Percentiles rank a stretch among this genome's conserved stretches.
phyloP scores from a whole-genome alignment of 2,888 invertebrate species.

The Machimus atricapillus region DNA sequence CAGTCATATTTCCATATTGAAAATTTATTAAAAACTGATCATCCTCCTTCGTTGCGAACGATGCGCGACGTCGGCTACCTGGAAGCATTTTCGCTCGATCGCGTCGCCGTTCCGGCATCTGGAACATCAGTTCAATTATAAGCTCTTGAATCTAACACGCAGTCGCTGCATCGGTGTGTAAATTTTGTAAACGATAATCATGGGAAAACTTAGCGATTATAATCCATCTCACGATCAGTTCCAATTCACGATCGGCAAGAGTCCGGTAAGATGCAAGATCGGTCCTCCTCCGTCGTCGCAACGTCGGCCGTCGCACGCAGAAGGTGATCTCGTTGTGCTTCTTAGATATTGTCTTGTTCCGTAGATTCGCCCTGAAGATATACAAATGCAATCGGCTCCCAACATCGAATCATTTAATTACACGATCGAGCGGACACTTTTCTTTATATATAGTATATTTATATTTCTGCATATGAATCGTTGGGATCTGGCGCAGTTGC shows the following conservation, averaged over 20 bases:
- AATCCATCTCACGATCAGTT: constrained; percentile 33
- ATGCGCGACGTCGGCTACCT: not conserved
- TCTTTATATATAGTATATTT: not conserved
- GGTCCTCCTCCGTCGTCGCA: not conserved
- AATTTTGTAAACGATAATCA: constrained; percentile 32
- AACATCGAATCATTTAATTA: constrained; percentile 24
- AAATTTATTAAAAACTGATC: constrained; percentile 6
- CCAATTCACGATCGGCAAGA: constrained; percentile 1
- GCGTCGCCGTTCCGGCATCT: constrained; percentile 6
- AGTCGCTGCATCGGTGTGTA: not conserved
- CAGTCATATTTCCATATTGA: constrained; percentile 20
- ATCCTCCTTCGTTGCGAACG: not conserved
- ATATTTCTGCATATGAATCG: constrained; percentile 24
- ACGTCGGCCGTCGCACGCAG: not conserved
- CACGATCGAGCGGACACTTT: constrained; percentile 12
- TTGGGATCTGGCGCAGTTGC: not conserved
- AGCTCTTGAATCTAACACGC: constrained; percentile 22
- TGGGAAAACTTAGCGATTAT: constrained; percentile 36
- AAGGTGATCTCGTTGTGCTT: constrained; percentile 27
- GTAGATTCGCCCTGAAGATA: constrained; percentile 3
- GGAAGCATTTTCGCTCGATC: not conserved
- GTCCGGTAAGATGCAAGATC: not conserved
- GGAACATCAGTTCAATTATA: constrained; percentile 35
- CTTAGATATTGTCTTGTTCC: not conserved
- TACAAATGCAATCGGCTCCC: not conserved